Percentiles rank a stretch among this genome's conserved stretches.
Conservation (phyloP, 2,888 invertebrate genomes). For the Gastrophysa polygoni region DNA sequence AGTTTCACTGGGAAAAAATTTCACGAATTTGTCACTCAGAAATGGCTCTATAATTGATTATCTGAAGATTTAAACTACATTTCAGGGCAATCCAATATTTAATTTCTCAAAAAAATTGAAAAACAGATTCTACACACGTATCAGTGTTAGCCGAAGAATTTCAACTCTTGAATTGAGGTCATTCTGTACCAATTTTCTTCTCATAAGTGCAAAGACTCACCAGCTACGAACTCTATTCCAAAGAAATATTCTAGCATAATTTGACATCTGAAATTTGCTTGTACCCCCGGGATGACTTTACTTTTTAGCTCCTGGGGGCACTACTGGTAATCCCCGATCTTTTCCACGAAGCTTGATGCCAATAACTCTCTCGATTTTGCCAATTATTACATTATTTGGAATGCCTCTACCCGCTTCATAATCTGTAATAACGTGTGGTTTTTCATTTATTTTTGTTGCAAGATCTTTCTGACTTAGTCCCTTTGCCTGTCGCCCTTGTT, state of each 20-base stretch:
- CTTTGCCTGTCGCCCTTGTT: slow-evolving; percentile 93
- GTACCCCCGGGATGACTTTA: slow-evolving; percentile 74
- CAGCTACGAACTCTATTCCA: background rate
- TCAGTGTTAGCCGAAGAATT: too few species aligned
- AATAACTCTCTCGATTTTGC: slow-evolving; percentile 94
- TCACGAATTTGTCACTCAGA: too few species aligned
- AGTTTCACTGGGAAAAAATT: too few species aligned
- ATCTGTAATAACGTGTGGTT: slow-evolving; percentile 94
- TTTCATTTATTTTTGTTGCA: slow-evolving; percentile 98
- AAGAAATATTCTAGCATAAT: slow-evolving; percentile 15
- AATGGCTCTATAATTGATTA: too few species aligned
- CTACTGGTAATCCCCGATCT: slow-evolving; percentile 83
- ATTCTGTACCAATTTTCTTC: too few species aligned
- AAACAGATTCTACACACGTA: too few species aligned
- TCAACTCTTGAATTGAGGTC: too few species aligned
- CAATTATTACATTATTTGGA: slow-evolving; percentile 94
- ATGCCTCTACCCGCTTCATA: slow-evolving; percentile 98
- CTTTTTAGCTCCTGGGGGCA: slow-evolving; percentile 81
- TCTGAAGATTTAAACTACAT: too few species aligned
- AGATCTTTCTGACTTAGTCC: slow-evolving; percentile 97
- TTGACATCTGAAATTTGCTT: slow-evolving; percentile 71
- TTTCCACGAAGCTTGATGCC: slow-evolving; percentile 95
- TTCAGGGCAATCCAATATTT: too few species aligned
- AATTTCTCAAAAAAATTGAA: too few species aligned
- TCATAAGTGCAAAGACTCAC: too few species aligned